A percentile compares a stretch with the other conserved stretches of the same genome.
Evolutionary conservation across 2,888 invertebrate genomes (phyloP).

Genomic region (Ophion obscuratus): DNA sequence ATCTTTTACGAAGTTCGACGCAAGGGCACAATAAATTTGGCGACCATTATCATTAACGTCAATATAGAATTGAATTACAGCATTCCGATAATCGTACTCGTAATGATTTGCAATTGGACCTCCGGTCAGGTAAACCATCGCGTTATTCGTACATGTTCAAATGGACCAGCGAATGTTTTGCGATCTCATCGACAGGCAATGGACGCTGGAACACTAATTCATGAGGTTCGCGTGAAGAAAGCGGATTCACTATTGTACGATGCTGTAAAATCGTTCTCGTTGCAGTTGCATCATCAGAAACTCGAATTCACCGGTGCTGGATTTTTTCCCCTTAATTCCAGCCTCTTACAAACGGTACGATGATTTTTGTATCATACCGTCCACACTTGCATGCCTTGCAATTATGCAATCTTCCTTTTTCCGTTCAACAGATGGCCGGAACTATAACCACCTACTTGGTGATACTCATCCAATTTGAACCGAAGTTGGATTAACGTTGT

Average conservation of each 20-base stretch:
- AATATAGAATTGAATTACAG: constrained; percentile 59
- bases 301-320: constrained; percentile 77
- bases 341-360: constrained; percentile 30
- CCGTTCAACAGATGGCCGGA: constrained; percentile 65
- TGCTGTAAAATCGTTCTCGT: constrained; percentile 73
- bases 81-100: constrained; percentile 58
- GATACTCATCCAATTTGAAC: constrained; percentile 71
- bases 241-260: constrained; percentile 57
- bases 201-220: constrained; percentile 56
- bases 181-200: constrained; percentile 31
- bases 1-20: constrained; percentile 60
- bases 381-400: constrained; percentile 1
- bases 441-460: constrained; percentile 69
- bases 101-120: constrained; percentile 63
- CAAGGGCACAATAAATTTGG: constrained; percentile 33
- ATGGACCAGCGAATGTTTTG: not conserved
- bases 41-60: constrained; percentile 45
- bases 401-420: not conserved
- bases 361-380: no score
- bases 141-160: not conserved
- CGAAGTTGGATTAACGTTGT: constrained; percentile 10
- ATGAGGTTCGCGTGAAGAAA: constrained; percentile 56
- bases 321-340: constrained; percentile 76
- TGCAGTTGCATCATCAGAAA: constrained; percentile 74
- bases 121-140: constrained; percentile 48